These are phyloP conservation scores for Sesamia inferens DNA, from an alignment of 2,888 invertebrate genomes.

Conservation along the genomic window DNA sequence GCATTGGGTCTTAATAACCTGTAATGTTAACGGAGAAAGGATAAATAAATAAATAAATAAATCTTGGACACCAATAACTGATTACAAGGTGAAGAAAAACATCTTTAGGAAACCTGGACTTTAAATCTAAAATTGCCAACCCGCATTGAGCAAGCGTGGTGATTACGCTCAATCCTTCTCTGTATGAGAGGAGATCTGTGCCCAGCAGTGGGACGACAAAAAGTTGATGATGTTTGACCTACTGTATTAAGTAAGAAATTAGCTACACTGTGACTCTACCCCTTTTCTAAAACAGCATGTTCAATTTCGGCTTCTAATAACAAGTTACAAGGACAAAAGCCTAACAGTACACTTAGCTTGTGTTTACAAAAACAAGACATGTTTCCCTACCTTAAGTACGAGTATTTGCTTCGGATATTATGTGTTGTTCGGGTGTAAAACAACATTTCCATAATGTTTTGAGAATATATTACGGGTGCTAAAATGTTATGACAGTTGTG, in stretches of 20 bases:
- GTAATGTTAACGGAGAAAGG: too few relatives aligned
- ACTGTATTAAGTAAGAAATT: background rate
- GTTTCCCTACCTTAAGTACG: slow-evolving; percentile 5
- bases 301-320: slow-evolving; percentile 33
- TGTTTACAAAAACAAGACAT: slow-evolving; percentile 49
- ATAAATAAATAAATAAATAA: too few relatives aligned
- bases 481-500: slow-evolving; percentile 31
- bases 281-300: slow-evolving; percentile 8
- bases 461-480: slow-evolving; percentile 14
- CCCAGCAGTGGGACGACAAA: too few relatives aligned
- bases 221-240: background rate
- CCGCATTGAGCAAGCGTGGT: too few relatives aligned
- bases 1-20: too few relatives aligned
- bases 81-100: too few relatives aligned
- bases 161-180: too few relatives aligned
- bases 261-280: slow-evolving; percentile 14
- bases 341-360: slow-evolving; percentile 12
- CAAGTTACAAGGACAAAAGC: slow-evolving; percentile 17
- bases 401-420: slow-evolving; percentile 2
- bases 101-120: too few relatives aligned
- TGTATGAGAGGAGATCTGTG: too few relatives aligned
- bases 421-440: background rate
- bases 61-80: too few relatives aligned
- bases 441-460: slow-evolving; percentile 33
- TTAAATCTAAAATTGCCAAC: too few relatives aligned